These are phyloP conservation scores for Sphecodes monilicornis DNA, from an alignment of 2,888 invertebrate species.

Conservation along the genomic window DNA sequence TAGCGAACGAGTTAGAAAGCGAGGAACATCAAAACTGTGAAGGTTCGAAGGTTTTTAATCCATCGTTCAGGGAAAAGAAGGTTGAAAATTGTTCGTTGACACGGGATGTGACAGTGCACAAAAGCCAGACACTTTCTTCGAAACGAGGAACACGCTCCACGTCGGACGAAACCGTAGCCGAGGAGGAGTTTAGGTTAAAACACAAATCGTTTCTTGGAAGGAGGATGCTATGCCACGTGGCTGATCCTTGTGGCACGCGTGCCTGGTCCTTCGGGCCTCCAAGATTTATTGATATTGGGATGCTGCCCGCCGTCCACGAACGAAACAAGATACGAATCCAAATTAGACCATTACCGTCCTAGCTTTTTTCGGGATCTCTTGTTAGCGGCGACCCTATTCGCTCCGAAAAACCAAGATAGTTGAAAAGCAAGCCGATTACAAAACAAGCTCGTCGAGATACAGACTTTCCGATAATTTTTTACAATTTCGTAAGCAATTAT, in stretches of 20 bases:
- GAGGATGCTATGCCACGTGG: constrained; percentile 75
- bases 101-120: not conserved
- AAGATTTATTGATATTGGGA: constrained; percentile 68
- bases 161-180: constrained; percentile 13
- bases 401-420: not conserved
- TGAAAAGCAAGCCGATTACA: not conserved
- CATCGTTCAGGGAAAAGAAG: not conserved
- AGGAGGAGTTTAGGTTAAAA: constrained; percentile 44
- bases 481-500: not conserved
- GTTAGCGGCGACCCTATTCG: not conserved
- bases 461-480: not conserved
- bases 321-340: constrained; percentile 42
- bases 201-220: constrained; percentile 74
- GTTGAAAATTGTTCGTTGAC: not conserved
- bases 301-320: constrained; percentile 31
- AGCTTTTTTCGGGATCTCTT: not conserved
- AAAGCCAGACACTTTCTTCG: not conserved
- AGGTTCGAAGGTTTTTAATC: not conserved
- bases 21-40: not conserved
- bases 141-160: not conserved
- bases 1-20: not conserved
- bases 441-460: not conserved
- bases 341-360: constrained; percentile 33
- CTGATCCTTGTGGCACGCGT: constrained; percentile 70
- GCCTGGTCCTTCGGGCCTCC: constrained; percentile 48